Evolutionary conservation across 2,113 vertebrate genomes (phyloP), one percentile per base, ranked within the genome.

Genomic region (Clarias magur): DNA sequence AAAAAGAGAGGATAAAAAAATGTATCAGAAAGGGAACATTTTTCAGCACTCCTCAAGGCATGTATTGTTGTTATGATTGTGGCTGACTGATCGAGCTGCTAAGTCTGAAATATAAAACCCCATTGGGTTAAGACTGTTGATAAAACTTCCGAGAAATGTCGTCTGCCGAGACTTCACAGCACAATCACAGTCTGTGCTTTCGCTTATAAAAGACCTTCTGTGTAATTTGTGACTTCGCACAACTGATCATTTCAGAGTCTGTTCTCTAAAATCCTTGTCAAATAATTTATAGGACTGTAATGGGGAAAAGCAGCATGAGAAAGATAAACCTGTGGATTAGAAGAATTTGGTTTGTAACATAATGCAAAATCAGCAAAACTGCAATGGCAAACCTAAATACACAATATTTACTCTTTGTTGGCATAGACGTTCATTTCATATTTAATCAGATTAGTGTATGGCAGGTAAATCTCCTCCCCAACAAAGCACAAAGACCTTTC

Each of bases 41-140:
- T 81, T 59, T 82, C 68, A n/a, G 57, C 72, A 25, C 75, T 59
- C 38, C 75, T 67, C 25, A 68, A 54, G 11, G 34, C 19, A 2
- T 86, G 59, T 27, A 60, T 76, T 88, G 68, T 48, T 85, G 59
- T 81, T 68, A 68, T 75, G 75, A 88, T 88, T 72, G 85, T 83
- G 62, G 54, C 38, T 30, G 30, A 53, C 17, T 67, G 86, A 88
- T 85, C 10, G 57, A 83, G 73, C 60, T 68, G 63, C 76, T 48
- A 15, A 67, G 79, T 56, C 34, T 79, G 84, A 85, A 87, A 88
- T 75, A 21, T 73, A 48, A 87, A 91, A 82, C 75, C 65, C 25
- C 65, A 83, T 30, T 21, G 48, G 34, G 38, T 82, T 80, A 83
- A 53, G 17, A 38, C 53, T 82, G 56, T 70, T 80, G 7, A 42